These are phyloP conservation scores for Aphelinus certus DNA, from an alignment of 1,140 invertebrate genomes.

Conservation along the genomic window DNA sequence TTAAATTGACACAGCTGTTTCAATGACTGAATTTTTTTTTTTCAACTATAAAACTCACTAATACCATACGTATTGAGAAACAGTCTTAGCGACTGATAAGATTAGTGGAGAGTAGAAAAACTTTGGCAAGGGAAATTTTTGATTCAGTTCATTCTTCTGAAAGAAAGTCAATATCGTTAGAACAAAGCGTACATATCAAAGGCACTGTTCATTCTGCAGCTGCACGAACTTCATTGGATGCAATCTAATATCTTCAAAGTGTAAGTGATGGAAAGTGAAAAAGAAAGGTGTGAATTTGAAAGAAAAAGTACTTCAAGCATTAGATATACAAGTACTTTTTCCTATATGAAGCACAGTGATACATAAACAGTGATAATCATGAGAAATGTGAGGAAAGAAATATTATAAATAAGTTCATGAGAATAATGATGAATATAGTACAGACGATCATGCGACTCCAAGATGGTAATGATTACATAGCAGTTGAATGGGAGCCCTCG, in stretches of 20 bases:
- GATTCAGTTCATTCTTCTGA: conserved; percentile 3
- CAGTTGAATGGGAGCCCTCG: conserved; percentile 4
- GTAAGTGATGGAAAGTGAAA: conserved; percentile 3
- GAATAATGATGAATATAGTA: conserved; percentile 14
- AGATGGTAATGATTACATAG: conserved; percentile 33
- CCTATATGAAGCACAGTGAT: conserved; percentile 5
- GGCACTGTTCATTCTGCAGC: conserved; percentile 5
- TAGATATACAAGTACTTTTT: too few species aligned
- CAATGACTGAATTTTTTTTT: too few species aligned
- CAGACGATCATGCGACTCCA: conserved; percentile 40
- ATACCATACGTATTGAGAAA: too few species aligned
- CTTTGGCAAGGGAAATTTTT: too few species aligned
- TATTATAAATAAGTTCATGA: conserved; percentile 2
- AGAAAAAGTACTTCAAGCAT: not conserved
- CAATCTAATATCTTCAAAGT: conserved; percentile 20
- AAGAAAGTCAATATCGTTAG: not conserved
- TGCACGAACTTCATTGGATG: conserved; percentile 10
- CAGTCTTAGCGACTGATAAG: too few species aligned
- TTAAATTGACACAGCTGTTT: too few species aligned
- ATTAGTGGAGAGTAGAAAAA: too few species aligned
- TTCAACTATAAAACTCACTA: too few species aligned
- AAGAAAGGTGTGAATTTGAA: conserved; percentile 8
- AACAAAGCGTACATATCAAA: conserved; percentile 23
- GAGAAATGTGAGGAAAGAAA: conserved; percentile 1
- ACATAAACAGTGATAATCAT: conserved; percentile 22